Percentiles rank a stretch among this genome's conserved stretches.
Conservation (phyloP, 2,113 vertebrate species). For the Leptobrachium ailaonicum region DNA sequence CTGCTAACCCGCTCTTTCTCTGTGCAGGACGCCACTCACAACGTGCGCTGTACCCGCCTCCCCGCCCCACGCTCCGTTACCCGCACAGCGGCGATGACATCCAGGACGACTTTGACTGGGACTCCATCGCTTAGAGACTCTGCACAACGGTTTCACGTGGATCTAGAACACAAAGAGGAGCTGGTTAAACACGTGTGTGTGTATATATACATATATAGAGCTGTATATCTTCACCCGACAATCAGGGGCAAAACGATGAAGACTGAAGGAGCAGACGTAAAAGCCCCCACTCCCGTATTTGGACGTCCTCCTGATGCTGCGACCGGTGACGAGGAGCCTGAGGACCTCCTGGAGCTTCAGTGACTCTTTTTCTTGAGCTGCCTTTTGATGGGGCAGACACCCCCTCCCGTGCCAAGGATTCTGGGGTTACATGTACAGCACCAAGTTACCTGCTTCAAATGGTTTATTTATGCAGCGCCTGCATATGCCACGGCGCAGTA, state of each 20-base stretch:
- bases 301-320: slow-evolving; percentile 27
- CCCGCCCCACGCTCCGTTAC: slow-evolving; percentile 58
- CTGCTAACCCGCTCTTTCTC: slow-evolving; percentile 16
- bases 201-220: slow-evolving; percentile 59
- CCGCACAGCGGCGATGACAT: slow-evolving; percentile 76
- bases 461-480: slow-evolving; percentile 35
- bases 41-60: slow-evolving; percentile 68
- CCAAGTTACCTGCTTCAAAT: neutral
- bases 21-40: slow-evolving; percentile 63
- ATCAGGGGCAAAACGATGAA: slow-evolving; percentile 34
- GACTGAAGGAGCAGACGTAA: slow-evolving; percentile 21
- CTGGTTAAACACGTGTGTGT: slow-evolving; percentile 64
- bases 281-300: slow-evolving; percentile 35
- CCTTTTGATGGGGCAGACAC: neutral
- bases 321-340: neutral
- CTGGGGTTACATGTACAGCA: neutral
- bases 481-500: slow-evolving; percentile 17
- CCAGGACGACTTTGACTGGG: slow-evolving; percentile 78
- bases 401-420: slow-evolving; percentile 14
- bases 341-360: neutral
- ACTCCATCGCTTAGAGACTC: slow-evolving; percentile 77
- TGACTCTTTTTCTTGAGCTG: neutral
- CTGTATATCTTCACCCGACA: slow-evolving; percentile 66
- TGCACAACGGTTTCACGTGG: slow-evolving; percentile 36
- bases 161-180: slow-evolving; percentile 44